A percentile compares a stretch with the other conserved stretches of the same genome.
Conservation (phyloP, 2,888 invertebrate species). For the Bibio marci region DNA sequence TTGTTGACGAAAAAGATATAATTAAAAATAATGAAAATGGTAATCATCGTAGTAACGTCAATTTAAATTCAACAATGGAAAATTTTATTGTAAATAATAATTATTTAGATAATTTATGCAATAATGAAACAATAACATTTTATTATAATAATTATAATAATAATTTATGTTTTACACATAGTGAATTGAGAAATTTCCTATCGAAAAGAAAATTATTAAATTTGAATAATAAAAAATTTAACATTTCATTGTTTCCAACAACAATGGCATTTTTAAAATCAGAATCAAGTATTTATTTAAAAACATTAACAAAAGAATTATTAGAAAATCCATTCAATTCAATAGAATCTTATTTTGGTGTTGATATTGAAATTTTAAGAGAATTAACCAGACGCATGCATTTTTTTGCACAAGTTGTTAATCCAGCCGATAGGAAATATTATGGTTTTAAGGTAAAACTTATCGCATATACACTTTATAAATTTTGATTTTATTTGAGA, state of each 20-base stretch:
- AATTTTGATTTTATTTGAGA: not conserved
- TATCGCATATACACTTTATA: not conserved
- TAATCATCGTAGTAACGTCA: too few relatives aligned
- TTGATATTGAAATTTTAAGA: conserved; percentile 6
- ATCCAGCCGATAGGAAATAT: conserved; percentile 1
- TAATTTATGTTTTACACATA: too few relatives aligned
- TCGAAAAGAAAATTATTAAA: conserved; percentile 5
- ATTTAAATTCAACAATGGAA: too few relatives aligned
- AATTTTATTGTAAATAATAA: too few relatives aligned
- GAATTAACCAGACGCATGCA: conserved; percentile 7
- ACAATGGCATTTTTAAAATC: conserved; percentile 5
- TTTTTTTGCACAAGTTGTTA: conserved; percentile 4
- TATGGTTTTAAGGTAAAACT: conserved; percentile 8
- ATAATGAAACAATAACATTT: too few relatives aligned
- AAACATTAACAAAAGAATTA: not conserved
- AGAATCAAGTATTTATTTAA: conserved; percentile 1
- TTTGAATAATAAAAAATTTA: conserved; percentile 3
- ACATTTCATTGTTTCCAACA: conserved; percentile 6
- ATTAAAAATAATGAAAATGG: too few relatives aligned
- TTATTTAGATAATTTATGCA: too few relatives aligned
- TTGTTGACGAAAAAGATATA: too few relatives aligned
- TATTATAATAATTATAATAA: too few relatives aligned
- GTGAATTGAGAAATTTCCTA: too few relatives aligned
- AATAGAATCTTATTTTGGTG: conserved; percentile 6
- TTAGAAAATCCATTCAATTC: not conserved